Evolutionary conservation across 2,888 invertebrate species (phyloP), one percentile per base, ranked within the genome.

Genomic region (Watsonalla cultraria): DNA sequence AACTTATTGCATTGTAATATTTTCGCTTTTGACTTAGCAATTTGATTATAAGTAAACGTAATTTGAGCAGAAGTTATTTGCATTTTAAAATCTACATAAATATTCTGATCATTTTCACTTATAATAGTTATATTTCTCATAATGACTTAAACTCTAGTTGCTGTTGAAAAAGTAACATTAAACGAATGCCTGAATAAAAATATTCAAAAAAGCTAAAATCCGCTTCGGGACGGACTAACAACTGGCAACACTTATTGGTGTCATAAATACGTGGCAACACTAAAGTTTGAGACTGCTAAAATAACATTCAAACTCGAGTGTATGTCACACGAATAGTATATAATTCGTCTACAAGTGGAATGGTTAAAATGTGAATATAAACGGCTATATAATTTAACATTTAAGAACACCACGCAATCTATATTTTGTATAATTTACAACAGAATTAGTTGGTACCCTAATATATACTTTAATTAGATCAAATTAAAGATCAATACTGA

Each of bases 361-460:
- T 80, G 76, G 78, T 80, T 78, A 83, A 86, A 85, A 81, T 76
- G 61, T 76, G 72, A 81, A 84, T 78, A 76, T 84, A 84, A 82
- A 82, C 77, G 80, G 70, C 65, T 52, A 59, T 65, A 67, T 68
- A 65, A 64, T 66, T 55, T 58, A 58, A 60, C 54, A 53, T 62
- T 64, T 67, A 62, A 60, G 64, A 42, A 34, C 51, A 54, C 51
- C 51, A 47, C 52, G 51, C 24, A 45, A 50, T 51, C 51, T 35
- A 13, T 9, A 34, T 35, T 11, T 7, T 48, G 34, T 9, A 5
- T 13, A 6, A 33, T 13, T 51, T 37, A 5, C 46, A 42, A 42
- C 15, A 46, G 46, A 46, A 46, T 49, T 15, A 34, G 46, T n/a
- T 47, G 49, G 55, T 47, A 15, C 39, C 11, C 5, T 5, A 11